Percentiles rank a stretch among this genome's conserved stretches.
These are phyloP conservation scores for Cenopis cana DNA, from an alignment of 2,888 invertebrate species.

Conservation along the genomic window DNA sequence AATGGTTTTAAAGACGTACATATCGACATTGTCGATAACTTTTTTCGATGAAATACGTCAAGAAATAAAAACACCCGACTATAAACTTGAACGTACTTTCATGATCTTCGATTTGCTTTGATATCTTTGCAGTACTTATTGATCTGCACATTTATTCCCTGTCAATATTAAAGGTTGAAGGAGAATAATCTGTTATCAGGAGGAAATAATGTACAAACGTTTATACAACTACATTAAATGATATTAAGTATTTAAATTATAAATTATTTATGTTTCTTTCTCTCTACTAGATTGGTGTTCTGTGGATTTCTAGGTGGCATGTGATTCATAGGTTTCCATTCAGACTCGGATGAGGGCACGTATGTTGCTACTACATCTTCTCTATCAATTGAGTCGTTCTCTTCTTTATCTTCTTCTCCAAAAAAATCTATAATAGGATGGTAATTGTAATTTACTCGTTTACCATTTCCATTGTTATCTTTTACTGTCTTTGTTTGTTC, in stretches of 20 bases:
- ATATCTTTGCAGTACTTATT: no score
- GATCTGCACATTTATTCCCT: background rate
- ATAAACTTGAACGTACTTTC: no score
- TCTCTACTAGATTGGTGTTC: constrained; percentile 51
- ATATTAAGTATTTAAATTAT: background rate
- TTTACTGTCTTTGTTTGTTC: constrained; percentile 56
- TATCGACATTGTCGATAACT: background rate
- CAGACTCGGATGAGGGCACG: constrained; percentile 67
- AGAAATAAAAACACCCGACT: background rate
- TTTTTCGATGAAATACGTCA: background rate
- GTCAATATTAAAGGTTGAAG: no score
- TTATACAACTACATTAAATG: constrained; percentile 10
- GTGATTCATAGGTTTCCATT: constrained; percentile 81
- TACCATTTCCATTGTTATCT: constrained; percentile 63
- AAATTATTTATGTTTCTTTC: constrained; percentile 58
- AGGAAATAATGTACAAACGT: background rate
- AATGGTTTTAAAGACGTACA: background rate
- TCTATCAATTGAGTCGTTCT: constrained; percentile 72
- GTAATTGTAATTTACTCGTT: constrained; percentile 91
- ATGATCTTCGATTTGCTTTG: no score
- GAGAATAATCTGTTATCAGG: no score
- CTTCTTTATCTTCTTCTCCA: constrained; percentile 74
- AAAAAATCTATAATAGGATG: constrained; percentile 94
- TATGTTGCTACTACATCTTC: constrained; percentile 68
- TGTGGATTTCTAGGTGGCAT: constrained; percentile 63